Conservation (phyloP, 92 coral and sea anemone genomes). For the Porites divaricata region DNA sequence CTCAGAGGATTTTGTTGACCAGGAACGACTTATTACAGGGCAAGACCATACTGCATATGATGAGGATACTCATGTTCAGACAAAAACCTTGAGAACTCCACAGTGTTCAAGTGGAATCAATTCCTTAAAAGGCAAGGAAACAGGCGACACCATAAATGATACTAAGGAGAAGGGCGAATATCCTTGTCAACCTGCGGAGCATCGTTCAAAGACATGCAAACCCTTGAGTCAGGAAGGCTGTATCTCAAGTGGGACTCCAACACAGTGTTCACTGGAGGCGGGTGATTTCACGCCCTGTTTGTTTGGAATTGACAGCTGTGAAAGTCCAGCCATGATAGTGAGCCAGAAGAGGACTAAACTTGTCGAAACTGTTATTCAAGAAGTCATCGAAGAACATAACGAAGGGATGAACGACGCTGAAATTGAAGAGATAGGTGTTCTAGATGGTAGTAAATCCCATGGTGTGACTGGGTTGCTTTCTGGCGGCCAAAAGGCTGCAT, state of each 20-base stretch:
- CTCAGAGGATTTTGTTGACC: neutral
- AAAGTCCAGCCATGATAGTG: neutral
- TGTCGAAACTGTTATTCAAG: too few relatives aligned
- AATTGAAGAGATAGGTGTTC: neutral
- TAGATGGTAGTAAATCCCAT: neutral
- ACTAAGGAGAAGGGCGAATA: neutral
- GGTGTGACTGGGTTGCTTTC: neutral
- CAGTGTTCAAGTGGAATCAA: neutral
- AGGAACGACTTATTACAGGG: neutral
- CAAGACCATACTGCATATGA: neutral
- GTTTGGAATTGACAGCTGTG: slow-evolving; percentile 55
- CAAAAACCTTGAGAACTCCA: neutral
- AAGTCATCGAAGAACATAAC: neutral
- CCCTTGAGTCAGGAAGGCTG: neutral
- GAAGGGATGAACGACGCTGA: neutral
- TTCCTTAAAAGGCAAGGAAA: neutral
- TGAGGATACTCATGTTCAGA: neutral
- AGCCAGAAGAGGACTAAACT: neutral
- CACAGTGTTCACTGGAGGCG: slow-evolving; percentile 14
- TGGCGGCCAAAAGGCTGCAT: neutral
- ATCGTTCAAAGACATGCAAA: slow-evolving; percentile 30
- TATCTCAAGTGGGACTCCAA: slow-evolving; percentile 12
- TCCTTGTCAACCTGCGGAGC: neutral
- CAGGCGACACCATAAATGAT: neutral
- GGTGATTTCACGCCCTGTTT: slow-evolving; percentile 54